phyloP scores from a whole-genome alignment of 2,113 vertebrate genomes.

The Brienomyrus brachyistius region DNA sequence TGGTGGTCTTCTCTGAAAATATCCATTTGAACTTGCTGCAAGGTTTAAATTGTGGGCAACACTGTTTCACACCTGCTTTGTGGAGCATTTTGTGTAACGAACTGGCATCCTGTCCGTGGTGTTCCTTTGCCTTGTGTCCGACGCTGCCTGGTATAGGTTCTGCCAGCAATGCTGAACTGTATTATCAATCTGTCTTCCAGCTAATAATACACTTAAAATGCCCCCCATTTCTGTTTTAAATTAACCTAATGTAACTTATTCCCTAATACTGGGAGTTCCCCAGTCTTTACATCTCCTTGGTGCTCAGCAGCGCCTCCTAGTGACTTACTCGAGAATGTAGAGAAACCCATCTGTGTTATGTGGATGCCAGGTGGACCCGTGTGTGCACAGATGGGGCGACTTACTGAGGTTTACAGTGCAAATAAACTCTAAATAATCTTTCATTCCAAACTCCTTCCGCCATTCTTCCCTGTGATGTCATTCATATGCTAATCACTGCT shows the following conservation, averaged over 20 bases:
- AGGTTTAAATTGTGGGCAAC: neutral
- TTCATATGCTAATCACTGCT: slow-evolving; percentile 8
- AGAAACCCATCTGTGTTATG: neutral
- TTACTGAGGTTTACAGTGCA: slow-evolving; percentile 5
- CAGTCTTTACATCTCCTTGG: neutral
- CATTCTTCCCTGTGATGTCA: neutral
- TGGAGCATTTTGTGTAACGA: neutral
- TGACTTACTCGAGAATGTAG: neutral
- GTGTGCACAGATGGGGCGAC: slow-evolving; percentile 3
- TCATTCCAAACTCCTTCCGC: neutral
- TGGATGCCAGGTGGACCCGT: neutral
- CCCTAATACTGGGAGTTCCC: neutral
- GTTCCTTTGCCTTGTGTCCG: neutral
- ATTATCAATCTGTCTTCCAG: no score
- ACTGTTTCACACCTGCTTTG: neutral
- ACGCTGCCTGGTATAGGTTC: neutral
- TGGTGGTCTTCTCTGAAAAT: neutral
- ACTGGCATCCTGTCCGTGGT: neutral
- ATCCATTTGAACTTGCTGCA: neutral
- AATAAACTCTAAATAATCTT: neutral
- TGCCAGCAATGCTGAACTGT: neutral
- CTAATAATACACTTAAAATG: neutral
- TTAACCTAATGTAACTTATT: neutral
- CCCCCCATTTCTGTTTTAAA: neutral
- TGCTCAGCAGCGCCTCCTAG: neutral